Percentiles rank a stretch among this genome's conserved stretches.
phyloP scores from a whole-genome alignment of 2,888 invertebrate genomes.

The Allolobophora icterica region DNA sequence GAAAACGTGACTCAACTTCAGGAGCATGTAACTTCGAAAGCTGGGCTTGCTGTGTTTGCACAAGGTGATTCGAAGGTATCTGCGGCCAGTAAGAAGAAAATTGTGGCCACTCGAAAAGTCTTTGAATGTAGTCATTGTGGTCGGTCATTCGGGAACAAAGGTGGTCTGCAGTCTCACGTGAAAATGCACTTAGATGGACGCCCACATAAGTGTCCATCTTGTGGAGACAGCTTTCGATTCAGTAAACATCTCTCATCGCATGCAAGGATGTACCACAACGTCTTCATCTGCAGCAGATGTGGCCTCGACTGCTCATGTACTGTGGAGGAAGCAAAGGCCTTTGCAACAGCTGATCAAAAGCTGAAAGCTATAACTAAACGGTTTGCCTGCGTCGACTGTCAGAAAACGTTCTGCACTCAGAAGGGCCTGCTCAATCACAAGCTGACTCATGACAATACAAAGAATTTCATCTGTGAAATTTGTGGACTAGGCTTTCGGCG shows the following conservation, averaged over 20 bases:
- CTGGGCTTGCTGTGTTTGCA: not conserved
- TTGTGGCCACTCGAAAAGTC: not conserved
- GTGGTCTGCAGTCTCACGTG: constrained; percentile 22
- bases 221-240: not conserved
- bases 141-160: not conserved
- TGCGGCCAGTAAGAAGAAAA: not conserved
- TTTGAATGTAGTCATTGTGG: constrained; percentile 12
- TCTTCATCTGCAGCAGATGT: constrained; percentile 23
- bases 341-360: not conserved
- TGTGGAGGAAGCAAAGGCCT: not conserved
- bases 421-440: constrained; percentile 7
- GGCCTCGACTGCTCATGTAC: constrained; percentile 4
- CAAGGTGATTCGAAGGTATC: not conserved
- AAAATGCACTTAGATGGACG: constrained; percentile 14
- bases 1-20: not conserved
- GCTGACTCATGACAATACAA: not conserved
- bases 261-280: constrained; percentile 2
- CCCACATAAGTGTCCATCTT: constrained; percentile 14
- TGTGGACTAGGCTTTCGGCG: not conserved
- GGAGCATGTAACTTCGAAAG: not conserved
- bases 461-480: constrained; percentile 1
- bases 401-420: not conserved
- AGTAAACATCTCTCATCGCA: not conserved
- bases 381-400: not conserved
- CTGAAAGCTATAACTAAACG: not conserved